These are phyloP conservation scores for Sinhomidia bicolor DNA, from an alignment of 2,888 invertebrate species.

Conservation along the genomic window DNA sequence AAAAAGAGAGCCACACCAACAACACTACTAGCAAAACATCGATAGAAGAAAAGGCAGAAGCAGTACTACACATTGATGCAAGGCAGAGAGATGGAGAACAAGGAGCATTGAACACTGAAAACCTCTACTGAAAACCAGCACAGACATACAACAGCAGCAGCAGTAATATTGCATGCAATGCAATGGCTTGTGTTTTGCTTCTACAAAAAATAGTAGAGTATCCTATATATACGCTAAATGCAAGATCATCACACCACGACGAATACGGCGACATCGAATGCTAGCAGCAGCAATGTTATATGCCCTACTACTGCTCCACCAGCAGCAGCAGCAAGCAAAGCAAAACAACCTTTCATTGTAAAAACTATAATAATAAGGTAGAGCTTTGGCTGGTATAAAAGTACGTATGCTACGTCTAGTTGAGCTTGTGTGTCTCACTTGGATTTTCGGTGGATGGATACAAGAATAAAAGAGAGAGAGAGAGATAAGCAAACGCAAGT, in stretches of 20 bases:
- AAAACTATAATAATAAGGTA: too few species aligned
- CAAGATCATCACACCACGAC: constrained; percentile 1
- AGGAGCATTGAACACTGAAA: constrained; percentile 49
- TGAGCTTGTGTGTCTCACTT: not conserved
- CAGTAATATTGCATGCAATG: not conserved
- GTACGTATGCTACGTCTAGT: not conserved
- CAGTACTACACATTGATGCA: not conserved
- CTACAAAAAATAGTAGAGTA: not conserved
- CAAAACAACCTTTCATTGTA: too few species aligned
- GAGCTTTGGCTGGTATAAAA: too few species aligned
- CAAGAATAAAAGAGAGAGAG: not conserved
- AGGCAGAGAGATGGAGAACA: constrained; percentile 17
- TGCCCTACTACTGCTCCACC: too few species aligned
- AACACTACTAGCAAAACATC: not conserved
- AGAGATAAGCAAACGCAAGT: too few species aligned
- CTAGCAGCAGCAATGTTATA: not conserved
- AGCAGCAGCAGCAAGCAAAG: not conserved
- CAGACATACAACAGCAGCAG: not conserved
- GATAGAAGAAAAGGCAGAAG: not conserved
- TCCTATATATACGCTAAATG: not conserved
- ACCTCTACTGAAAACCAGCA: not conserved
- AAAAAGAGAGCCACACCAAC: not conserved
- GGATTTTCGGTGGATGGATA: not conserved
- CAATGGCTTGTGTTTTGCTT: not conserved
- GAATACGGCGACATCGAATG: not conserved